A percentile compares a stretch with the other conserved stretches of the same genome.
phyloP scores from a whole-genome alignment of 2,888 invertebrate species.

The Chaetogeoica ovagalla region DNA sequence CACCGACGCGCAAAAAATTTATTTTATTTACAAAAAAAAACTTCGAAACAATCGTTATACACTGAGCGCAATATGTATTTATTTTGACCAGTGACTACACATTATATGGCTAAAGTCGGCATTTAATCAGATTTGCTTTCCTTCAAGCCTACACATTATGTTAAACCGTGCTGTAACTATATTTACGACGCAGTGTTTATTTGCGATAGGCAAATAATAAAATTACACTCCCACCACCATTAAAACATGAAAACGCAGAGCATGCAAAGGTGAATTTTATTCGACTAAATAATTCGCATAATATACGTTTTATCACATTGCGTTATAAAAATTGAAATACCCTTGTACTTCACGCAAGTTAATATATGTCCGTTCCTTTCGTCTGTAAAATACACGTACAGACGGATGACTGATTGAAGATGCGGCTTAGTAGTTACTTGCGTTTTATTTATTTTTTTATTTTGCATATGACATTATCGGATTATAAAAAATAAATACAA shows the following conservation, averaged over 20 bases:
- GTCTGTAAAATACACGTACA: no score
- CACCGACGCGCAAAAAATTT: no score
- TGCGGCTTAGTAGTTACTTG: no score
- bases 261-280: neutral
- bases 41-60: neutral
- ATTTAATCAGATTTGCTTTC: slow-evolving; percentile 31
- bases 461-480: no score
- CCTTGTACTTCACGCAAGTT: no score
- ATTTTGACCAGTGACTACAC: slow-evolving; percentile 10
- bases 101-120: neutral
- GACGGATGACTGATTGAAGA: no score
- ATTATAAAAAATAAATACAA: no score
- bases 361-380: no score
- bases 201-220: slow-evolving; percentile 15
- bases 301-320: neutral
- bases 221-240: slow-evolving; percentile 13
- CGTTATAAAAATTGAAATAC: no score
- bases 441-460: no score
- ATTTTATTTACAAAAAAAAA: neutral
- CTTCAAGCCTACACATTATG: neutral
- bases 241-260: neutral
- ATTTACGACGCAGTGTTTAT: slow-evolving; percentile 24
- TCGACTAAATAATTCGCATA: neutral
- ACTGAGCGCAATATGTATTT: neutral
- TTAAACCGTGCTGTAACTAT: neutral